Conservation (phyloP, 2,113 vertebrate species). For the Cromileptes altivelis region DNA sequence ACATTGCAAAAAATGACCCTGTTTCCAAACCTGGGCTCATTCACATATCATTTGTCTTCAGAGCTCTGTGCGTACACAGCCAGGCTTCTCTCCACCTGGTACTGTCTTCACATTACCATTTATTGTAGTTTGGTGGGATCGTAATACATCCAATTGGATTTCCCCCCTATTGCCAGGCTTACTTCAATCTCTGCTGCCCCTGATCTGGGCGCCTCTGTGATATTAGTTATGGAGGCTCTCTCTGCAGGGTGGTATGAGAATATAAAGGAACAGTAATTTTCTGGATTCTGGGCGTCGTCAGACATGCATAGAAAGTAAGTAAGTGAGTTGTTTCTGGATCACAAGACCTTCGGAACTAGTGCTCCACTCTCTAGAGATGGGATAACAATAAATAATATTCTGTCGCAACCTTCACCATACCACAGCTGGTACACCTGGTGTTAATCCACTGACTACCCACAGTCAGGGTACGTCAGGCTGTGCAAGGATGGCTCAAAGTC, state of each 20-base stretch:
- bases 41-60: conserved; percentile 63
- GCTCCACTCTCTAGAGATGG: conserved; percentile 4
- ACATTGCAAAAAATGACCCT: conserved; percentile 61
- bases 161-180: conserved; percentile 42
- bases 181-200: conserved; percentile 51
- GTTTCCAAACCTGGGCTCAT: conserved; percentile 48
- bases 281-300: conserved; percentile 39
- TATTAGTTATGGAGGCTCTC: conserved; percentile 57
- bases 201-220: conserved; percentile 38
- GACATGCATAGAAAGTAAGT: conserved; percentile 34
- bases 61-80: conserved; percentile 44
- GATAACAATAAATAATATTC: conserved; percentile 31
- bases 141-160: conserved; percentile 71
- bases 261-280: conserved; percentile 61
- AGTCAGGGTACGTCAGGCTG: conserved; percentile 41
- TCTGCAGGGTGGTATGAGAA: conserved; percentile 42
- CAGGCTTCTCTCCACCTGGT: conserved; percentile 48
- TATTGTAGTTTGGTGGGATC: conserved; percentile 63
- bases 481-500: conserved; percentile 37
- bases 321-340: conserved; percentile 27
- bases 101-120: conserved; percentile 71
- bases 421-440: conserved; percentile 54
- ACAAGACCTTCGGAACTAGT: conserved; percentile 24
- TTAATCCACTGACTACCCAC: conserved; percentile 55
- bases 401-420: conserved; percentile 23